Conservation (phyloP, 2,888 invertebrate species). For the Hanleya hanleyi region DNA sequence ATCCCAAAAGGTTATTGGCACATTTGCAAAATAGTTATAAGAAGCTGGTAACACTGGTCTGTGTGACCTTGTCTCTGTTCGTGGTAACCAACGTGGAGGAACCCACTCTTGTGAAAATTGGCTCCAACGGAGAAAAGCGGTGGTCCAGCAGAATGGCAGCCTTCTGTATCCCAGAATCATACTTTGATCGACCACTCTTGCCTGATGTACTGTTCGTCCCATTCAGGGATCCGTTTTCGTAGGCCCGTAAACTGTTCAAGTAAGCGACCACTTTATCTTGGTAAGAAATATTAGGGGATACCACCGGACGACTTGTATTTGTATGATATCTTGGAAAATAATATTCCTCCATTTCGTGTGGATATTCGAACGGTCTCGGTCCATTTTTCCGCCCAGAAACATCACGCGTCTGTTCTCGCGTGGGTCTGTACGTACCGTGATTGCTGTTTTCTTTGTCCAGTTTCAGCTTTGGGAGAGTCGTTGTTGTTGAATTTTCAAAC, state of each 20-base stretch:
- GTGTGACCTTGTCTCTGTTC: background rate
- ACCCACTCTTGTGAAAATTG: background rate
- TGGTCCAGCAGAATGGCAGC: background rate
- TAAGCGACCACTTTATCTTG: background rate
- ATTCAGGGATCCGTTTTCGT: background rate
- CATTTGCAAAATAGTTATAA: too few species aligned
- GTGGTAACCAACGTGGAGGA: background rate
- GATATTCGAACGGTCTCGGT: background rate
- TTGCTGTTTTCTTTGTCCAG: background rate
- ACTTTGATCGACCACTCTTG: background rate
- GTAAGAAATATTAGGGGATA: background rate
- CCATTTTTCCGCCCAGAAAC: background rate
- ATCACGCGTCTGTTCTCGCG: background rate
- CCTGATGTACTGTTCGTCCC: background rate
- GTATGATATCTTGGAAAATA: background rate
- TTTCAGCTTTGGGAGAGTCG: background rate
- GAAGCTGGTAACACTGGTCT: conserved; percentile 2
- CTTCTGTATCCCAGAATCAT: background rate
- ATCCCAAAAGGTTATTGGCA: too few species aligned
- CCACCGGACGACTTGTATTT: background rate
- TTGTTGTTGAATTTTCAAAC: conserved; percentile 26
- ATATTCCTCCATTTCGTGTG: background rate
- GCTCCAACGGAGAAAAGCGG: background rate
- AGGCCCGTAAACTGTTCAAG: background rate
- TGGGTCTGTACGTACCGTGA: background rate